These are phyloP conservation scores for Myotis pilosus DNA, from an alignment of 2,797 vertebrate genomes.

Conservation along the genomic window DNA sequence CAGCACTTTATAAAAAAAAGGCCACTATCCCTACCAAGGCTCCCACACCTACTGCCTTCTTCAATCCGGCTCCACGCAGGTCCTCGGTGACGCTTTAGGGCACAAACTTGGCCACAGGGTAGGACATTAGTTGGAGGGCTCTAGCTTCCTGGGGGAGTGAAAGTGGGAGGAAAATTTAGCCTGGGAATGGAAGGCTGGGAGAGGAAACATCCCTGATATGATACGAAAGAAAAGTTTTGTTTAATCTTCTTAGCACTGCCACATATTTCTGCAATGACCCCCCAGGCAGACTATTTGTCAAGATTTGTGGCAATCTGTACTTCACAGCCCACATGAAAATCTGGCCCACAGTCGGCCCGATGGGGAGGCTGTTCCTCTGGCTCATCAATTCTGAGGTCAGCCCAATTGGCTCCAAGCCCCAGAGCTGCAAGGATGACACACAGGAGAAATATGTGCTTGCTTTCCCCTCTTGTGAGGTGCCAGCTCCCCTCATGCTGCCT, in stretches of 20 bases:
- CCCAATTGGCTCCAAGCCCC: constrained; percentile 55
- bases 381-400: constrained; percentile 68
- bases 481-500: not conserved
- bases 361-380: constrained; percentile 47
- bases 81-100: not conserved
- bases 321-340: constrained; percentile 59
- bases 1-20: not conserved
- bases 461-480: constrained; percentile 27
- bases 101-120: not conserved
- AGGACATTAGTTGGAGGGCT: not conserved
- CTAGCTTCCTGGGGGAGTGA: too few relatives aligned
- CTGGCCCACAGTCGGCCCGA: constrained; percentile 56
- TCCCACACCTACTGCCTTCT: not conserved
- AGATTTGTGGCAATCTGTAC: constrained; percentile 55
- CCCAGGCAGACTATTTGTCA: not conserved
- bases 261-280: not conserved
- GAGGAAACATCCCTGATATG: not conserved
- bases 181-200: not conserved
- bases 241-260: not conserved
- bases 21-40: not conserved
- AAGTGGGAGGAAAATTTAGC: not conserved
- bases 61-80: not conserved
- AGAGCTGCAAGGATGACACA: constrained; percentile 54
- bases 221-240: not conserved
- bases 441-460: not conserved